A percentile compares a stretch with the other conserved stretches of the same genome.
Evolutionary conservation across 2,113 vertebrate genomes (phyloP).

Genomic region (Naja naja): DNA sequence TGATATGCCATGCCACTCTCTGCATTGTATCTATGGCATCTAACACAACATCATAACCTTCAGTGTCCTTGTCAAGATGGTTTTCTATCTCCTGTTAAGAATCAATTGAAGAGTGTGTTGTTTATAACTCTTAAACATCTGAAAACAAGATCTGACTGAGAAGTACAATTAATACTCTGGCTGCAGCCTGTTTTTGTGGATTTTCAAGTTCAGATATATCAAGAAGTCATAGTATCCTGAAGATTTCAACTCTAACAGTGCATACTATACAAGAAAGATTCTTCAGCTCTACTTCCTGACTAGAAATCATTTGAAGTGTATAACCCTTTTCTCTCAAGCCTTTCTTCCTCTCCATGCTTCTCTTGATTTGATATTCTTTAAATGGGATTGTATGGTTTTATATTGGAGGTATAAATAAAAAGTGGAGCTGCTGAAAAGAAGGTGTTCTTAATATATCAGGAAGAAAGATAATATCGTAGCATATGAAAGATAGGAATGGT

Average conservation of each 20-base stretch:
- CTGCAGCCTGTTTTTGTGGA: accelerated
- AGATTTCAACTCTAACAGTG: not conserved
- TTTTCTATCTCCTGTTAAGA: slow-evolving; percentile 89
- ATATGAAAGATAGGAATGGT: not conserved
- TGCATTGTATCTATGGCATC: slow-evolving; percentile 99
- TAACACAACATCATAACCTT: slow-evolving; percentile 92
- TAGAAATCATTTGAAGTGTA: not conserved
- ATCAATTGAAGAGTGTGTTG: not conserved
- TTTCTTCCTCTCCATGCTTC: not conserved
- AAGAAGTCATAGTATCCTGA: not conserved
- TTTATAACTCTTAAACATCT: not conserved
- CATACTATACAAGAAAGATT: not conserved
- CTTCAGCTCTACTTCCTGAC: not conserved
- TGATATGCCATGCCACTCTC: slow-evolving; percentile 98
- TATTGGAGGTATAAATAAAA: not conserved
- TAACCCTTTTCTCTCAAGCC: not conserved
- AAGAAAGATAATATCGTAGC: not conserved
- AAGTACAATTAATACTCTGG: not conserved
- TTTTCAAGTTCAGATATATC: not conserved
- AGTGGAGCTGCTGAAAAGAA: not conserved
- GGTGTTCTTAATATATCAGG: not conserved
- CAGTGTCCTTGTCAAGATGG: slow-evolving; percentile 93
- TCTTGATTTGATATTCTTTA: not conserved
- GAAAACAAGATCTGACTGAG: not conserved
- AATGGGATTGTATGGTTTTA: not conserved